phyloP scores from a whole-genome alignment of 1,140 invertebrate genomes.

The Ostrea edulis region DNA sequence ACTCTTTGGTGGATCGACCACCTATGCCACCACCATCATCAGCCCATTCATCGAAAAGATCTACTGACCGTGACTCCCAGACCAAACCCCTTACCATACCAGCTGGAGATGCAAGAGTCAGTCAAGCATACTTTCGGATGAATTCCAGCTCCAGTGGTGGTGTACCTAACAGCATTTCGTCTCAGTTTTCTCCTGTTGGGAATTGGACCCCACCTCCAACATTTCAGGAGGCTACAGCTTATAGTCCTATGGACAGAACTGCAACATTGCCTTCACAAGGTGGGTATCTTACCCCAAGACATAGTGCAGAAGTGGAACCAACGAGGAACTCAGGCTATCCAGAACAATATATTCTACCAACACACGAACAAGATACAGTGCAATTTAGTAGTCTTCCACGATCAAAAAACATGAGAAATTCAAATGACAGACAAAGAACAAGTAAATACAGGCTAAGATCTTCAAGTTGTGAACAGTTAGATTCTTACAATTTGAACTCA shows the following conservation, averaged over 20 bases:
- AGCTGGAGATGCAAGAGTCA: slow-evolving; percentile 21
- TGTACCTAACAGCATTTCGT: slow-evolving; percentile 45
- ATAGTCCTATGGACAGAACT: slow-evolving; percentile 45
- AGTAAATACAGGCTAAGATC: slow-evolving; percentile 62
- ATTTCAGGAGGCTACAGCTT: slow-evolving; percentile 57
- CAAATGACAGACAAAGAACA: not conserved
- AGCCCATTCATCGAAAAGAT: not conserved
- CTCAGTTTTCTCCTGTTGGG: slow-evolving; percentile 56
- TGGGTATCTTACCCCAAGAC: slow-evolving; percentile 52
- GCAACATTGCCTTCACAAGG: not conserved
- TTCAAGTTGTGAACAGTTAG: slow-evolving; percentile 68
- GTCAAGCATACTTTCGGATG: slow-evolving; percentile 56
- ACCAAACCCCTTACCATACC: slow-evolving; percentile 53
- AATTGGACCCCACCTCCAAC: slow-evolving; percentile 64
- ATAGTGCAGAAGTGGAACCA: slow-evolving; percentile 49
- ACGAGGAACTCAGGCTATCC: slow-evolving; percentile 34
- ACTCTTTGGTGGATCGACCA: slow-evolving; percentile 50
- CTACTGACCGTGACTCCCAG: not conserved
- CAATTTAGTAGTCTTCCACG: slow-evolving; percentile 48
- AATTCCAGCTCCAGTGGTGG: slow-evolving; percentile 55
- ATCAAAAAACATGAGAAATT: slow-evolving; percentile 33
- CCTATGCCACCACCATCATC: slow-evolving; percentile 62
- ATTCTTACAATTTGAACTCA: slow-evolving; percentile 25
- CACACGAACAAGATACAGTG: slow-evolving; percentile 47
- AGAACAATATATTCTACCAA: slow-evolving; percentile 50